phyloP scores from a whole-genome alignment of 2,888 invertebrate species.

The Melinaea menophilus region DNA sequence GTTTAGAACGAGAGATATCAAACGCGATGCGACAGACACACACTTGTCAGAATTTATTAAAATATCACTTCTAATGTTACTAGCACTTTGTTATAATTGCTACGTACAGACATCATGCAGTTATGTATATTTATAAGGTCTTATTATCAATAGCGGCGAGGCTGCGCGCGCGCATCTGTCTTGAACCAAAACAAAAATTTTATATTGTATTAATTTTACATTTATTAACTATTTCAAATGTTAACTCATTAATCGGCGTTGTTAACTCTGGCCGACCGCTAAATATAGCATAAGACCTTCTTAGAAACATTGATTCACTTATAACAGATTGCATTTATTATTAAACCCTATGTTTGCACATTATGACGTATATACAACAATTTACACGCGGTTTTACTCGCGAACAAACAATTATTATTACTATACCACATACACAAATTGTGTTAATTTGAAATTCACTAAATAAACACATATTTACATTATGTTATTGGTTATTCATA shows the following conservation, averaged over 20 bases:
- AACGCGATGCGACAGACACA: constrained; percentile 17
- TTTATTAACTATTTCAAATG: too few species aligned
- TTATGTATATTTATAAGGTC: too few species aligned
- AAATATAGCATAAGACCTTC: constrained; percentile 1
- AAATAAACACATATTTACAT: too few species aligned
- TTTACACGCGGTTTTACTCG: too few species aligned
- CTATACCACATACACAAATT: too few species aligned
- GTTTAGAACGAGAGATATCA: constrained; percentile 16
- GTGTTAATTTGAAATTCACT: too few species aligned
- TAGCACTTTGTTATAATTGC: background rate
- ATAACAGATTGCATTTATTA: background rate
- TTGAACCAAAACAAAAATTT: too few species aligned
- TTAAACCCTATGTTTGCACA: background rate
- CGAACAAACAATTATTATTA: too few species aligned
- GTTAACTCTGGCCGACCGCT: background rate
- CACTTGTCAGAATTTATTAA: constrained; percentile 25
- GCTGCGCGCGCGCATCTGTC: too few species aligned
- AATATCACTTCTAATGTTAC: constrained; percentile 6
- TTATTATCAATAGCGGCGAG: too few species aligned
- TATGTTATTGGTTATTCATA: too few species aligned
- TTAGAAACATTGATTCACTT: background rate
- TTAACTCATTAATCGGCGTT: background rate
- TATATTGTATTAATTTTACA: too few species aligned
- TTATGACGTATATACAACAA: background rate
- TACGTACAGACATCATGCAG: background rate